phyloP scores from a whole-genome alignment of 2,888 invertebrate genomes.

The Hypselothyrea guttata region DNA sequence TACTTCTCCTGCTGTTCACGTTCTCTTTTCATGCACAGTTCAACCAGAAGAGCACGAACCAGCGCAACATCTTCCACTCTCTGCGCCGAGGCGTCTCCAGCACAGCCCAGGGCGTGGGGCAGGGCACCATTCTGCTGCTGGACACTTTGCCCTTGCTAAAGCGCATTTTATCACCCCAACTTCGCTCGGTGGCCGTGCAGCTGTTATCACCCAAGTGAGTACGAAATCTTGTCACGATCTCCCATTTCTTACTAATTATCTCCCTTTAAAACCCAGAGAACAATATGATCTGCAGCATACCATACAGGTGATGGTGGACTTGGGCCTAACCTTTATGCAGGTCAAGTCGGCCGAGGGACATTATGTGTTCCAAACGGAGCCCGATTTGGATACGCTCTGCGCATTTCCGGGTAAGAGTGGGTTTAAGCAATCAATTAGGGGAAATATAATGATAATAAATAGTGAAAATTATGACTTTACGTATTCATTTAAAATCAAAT shows the following conservation, averaged over 20 bases:
- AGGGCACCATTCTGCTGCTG: conserved; percentile 84
- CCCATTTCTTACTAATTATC: not conserved
- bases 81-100: conserved; percentile 86
- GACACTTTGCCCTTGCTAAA: conserved; percentile 89
- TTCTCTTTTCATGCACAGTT: conserved; percentile 82
- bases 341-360: conserved; percentile 89
- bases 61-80: conserved; percentile 84
- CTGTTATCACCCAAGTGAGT: conserved; percentile 80
- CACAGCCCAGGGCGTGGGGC: conserved; percentile 77
- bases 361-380: conserved; percentile 88
- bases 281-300: conserved; percentile 86
- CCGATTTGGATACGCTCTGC: conserved; percentile 87
- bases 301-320: conserved; percentile 93
- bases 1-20: not conserved
- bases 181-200: conserved; percentile 86
- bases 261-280: conserved; percentile 74
- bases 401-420: conserved; percentile 75
- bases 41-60: conserved; percentile 83
- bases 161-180: conserved; percentile 87
- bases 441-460: too few relatives aligned
- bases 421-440: too few relatives aligned
- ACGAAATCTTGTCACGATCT: not conserved
- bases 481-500: too few relatives aligned
- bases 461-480: too few relatives aligned
- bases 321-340: conserved; percentile 93